Evolutionary conservation across 2,797 vertebrate species (phyloP).

Genomic region (Scolopax rusticola): DNA sequence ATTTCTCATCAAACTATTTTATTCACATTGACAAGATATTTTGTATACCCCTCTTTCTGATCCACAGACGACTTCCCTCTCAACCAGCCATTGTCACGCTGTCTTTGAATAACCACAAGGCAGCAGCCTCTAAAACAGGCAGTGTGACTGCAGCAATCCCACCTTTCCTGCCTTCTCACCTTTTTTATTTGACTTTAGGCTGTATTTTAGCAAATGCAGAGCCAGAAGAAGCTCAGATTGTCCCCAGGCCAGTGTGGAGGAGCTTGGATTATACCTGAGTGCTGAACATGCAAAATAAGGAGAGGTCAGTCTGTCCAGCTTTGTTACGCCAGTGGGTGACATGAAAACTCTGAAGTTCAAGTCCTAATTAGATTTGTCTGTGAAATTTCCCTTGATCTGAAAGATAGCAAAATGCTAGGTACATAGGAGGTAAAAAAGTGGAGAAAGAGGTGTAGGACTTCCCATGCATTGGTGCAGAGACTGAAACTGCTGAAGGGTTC

Average conservation of each 20-base stretch:
- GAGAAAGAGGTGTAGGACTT: background rate
- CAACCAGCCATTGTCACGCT: rapidly evolving
- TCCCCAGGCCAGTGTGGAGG: background rate
- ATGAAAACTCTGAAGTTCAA: background rate
- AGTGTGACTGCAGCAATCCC: background rate
- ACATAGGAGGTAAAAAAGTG: background rate
- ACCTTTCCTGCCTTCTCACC: background rate
- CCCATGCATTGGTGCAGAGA: background rate
- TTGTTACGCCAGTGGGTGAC: background rate
- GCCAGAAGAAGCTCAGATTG: background rate
- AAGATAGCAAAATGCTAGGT: background rate
- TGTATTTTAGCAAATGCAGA: background rate
- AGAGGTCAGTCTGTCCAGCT: background rate
- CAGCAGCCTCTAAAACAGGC: background rate
- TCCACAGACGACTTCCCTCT: background rate
- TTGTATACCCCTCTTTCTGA: background rate
- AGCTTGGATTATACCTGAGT: background rate
- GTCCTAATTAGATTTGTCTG: background rate
- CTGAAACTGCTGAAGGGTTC: background rate
- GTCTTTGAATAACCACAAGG: background rate
- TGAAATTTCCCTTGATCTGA: background rate
- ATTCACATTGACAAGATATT: background rate
- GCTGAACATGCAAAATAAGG: background rate
- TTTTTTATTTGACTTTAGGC: background rate
- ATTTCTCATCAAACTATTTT: background rate